Evolutionary conservation across 2,113 vertebrate species (phyloP), one percentile per base, ranked within the genome.

Genomic region (Ailurus styani): DNA sequence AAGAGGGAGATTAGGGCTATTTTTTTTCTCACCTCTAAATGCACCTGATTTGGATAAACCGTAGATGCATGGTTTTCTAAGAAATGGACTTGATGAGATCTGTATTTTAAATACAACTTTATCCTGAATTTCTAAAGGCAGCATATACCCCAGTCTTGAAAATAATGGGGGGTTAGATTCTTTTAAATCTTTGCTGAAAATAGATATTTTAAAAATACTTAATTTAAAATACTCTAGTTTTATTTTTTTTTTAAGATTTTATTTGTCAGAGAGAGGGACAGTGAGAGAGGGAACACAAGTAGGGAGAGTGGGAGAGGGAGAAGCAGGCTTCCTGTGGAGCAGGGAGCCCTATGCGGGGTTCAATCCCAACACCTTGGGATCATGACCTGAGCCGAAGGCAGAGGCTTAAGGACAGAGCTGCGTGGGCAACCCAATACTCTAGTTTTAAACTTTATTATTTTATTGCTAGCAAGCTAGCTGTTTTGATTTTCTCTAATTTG

Each of bases 401-500:
- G 57, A 60, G 25, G 7, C 25, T 60, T 60, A 60, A 60, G 27
- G 25, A 27, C 57, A 27, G 10, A 27, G 25, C 23, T 4, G 4
- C 10, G 10, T 60, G 27, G 57, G 25, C 57, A 60, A 23, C 57
- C 25, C 57, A 8, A 87, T 81, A 66, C 1, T 21, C 37, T 68
- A 87, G 47, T 55, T 79, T 90, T 91, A 45, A 87, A 57, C 27
- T 54, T 81, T 45, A 68, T 10, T 37, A 5, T 60, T 94, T 82
- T 45, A 31, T 5, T 90, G 7, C 20, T 54, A 84, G 0, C 5
- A 93, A 92, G 34, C 83, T 25, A 73, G n/a, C 1, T 83, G 6
- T 87, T 96, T 60, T 72, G 75, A 73, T 93, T 83, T 64, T 95
- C 37, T 93, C 45, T 93, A 47, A 90, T 79, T 96, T 88, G 77